phyloP scores from a whole-genome alignment of 2,888 invertebrate genomes.

The Sarcophaga subvicina region DNA sequence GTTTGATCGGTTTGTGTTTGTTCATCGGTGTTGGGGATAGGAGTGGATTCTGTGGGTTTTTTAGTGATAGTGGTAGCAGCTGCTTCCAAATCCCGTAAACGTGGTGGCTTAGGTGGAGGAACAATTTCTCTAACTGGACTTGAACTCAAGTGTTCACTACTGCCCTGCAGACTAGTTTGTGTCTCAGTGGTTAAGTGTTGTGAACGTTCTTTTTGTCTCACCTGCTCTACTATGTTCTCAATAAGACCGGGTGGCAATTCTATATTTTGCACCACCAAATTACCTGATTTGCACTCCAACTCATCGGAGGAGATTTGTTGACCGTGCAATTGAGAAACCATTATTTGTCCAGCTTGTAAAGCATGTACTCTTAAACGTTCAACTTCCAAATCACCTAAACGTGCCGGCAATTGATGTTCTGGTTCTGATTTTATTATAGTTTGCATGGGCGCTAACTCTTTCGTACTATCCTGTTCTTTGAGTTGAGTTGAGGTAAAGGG shows the following conservation, averaged over 20 bases:
- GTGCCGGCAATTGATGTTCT: constrained; percentile 72
- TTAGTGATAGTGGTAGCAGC: not conserved
- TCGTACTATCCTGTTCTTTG: constrained; percentile 24
- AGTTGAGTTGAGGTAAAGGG: not conserved
- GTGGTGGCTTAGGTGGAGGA: constrained; percentile 77
- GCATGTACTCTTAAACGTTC: constrained; percentile 90
- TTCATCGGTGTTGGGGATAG: constrained; percentile 74
- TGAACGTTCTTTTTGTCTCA: constrained; percentile 78
- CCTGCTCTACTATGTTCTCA: constrained; percentile 85
- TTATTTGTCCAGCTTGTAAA: constrained; percentile 89
- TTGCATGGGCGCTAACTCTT: constrained; percentile 61
- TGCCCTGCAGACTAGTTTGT: constrained; percentile 78
- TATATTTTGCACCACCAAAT: constrained; percentile 86
- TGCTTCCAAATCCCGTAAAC: constrained; percentile 70
- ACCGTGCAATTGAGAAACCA: constrained; percentile 91
- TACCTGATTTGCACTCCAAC: constrained; percentile 87
- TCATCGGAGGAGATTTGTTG: constrained; percentile 88
- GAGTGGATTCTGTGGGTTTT: not conserved
- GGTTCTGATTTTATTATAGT: constrained; percentile 47
- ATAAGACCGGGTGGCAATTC: constrained; percentile 87
- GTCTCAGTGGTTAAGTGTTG: constrained; percentile 81
- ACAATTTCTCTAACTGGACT: constrained; percentile 67
- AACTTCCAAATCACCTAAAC: constrained; percentile 89
- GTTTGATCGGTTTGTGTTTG: constrained; percentile 77
- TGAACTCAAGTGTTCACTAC: constrained; percentile 71